These are phyloP conservation scores for Zaprionus ghesquierei DNA, from an alignment of 1,140 invertebrate species.

Conservation along the genomic window DNA sequence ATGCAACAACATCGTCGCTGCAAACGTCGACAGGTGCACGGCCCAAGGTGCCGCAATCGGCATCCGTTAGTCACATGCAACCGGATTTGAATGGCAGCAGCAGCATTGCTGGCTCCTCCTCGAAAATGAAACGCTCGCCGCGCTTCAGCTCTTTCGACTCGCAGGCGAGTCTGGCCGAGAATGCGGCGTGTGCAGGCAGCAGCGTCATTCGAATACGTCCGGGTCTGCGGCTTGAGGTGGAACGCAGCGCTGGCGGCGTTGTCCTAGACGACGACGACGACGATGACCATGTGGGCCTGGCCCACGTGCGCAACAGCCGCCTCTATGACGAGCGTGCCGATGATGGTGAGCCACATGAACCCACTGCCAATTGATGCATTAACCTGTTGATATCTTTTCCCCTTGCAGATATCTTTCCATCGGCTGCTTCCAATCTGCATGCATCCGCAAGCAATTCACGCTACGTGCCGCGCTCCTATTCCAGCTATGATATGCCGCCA, in stretches of 20 bases:
- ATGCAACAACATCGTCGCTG: constrained; percentile 13
- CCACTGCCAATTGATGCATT: background rate
- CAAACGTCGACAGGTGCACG: constrained; percentile 77
- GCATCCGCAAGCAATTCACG: constrained; percentile 39
- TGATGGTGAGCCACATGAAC: constrained; percentile 34
- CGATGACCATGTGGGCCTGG: constrained; percentile 54
- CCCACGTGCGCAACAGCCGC: constrained; percentile 62
- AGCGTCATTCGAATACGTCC: constrained; percentile 31
- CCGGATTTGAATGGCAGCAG: constrained; percentile 56
- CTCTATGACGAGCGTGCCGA: constrained; percentile 63
- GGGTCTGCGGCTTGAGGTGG: constrained; percentile 43
- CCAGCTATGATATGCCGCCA: constrained; percentile 77
- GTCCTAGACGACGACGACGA: constrained; percentile 54
- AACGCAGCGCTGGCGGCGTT: constrained; percentile 15
- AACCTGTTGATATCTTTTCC: background rate
- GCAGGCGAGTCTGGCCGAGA: constrained; percentile 82
- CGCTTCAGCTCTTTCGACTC: constrained; percentile 82
- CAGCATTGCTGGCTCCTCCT: constrained; percentile 35
- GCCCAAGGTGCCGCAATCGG: constrained; percentile 80
- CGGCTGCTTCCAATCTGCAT: constrained; percentile 52
- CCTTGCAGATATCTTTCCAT: constrained; percentile 61
- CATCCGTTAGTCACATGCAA: constrained; percentile 65
- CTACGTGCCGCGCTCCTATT: constrained; percentile 78
- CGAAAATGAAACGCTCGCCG: constrained; percentile 81
- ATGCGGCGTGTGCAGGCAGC: constrained; percentile 49